phyloP scores from a whole-genome alignment of 2,888 invertebrate genomes.

The Drosophila helvetica region DNA sequence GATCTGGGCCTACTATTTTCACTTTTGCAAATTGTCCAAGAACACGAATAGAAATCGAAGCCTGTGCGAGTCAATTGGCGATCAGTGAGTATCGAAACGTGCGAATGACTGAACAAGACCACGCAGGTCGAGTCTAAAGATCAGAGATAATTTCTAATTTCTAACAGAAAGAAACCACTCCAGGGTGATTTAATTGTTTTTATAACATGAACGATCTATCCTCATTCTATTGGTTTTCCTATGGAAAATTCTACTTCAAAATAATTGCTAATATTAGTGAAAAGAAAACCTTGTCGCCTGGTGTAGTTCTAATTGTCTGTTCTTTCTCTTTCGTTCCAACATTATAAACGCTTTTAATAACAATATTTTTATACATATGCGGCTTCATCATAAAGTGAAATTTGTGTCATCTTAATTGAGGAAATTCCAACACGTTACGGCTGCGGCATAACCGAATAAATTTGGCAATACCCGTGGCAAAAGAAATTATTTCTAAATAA shows the following conservation, averaged over 20 bases:
- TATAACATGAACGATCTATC: neutral
- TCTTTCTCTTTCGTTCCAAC: constrained; percentile 1
- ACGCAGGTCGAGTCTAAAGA: neutral
- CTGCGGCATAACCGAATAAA: constrained; percentile 14
- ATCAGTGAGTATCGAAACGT: constrained; percentile 40
- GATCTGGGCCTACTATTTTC: constrained; percentile 60
- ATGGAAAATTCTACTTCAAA: neutral
- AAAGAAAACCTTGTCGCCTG: neutral
- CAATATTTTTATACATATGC: constrained; percentile 8
- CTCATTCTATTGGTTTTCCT: too few relatives aligned
- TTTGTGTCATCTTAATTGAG: constrained; percentile 43
- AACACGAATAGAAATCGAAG: constrained; percentile 64
- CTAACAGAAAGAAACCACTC: neutral
- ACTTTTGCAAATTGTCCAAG: constrained; percentile 66
- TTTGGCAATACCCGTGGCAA: constrained; percentile 39
- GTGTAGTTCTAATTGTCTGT: constrained; percentile 11
- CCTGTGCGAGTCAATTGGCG: constrained; percentile 40
- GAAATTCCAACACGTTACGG: constrained; percentile 41
- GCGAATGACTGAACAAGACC: constrained; percentile 30
- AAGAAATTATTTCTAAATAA: constrained; percentile 30
- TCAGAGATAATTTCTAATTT: neutral
- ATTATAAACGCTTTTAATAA: constrained; percentile 29
- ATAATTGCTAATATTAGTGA: neutral
- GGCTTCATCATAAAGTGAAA: constrained; percentile 31
- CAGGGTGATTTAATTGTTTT: neutral